Conservation (phyloP, 1,140 invertebrate genomes). For the Panulirus ornatus region DNA sequence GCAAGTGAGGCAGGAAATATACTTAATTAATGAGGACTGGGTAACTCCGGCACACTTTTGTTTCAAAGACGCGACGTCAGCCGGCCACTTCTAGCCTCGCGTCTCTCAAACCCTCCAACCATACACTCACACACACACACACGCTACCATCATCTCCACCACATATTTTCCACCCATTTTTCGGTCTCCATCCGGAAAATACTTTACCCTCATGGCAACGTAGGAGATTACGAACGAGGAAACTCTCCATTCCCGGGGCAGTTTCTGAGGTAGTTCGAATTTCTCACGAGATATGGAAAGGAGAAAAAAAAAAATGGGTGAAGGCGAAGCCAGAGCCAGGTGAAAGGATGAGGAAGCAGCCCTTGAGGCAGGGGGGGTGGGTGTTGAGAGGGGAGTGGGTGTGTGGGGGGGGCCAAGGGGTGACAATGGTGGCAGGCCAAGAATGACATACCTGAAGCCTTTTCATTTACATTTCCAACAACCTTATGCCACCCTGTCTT, state of each 20-base stretch:
- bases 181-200: too few relatives aligned
- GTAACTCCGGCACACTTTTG: conserved; percentile 41
- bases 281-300: too few relatives aligned
- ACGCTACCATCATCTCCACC: too few relatives aligned
- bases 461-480: background rate
- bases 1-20: conserved; percentile 25
- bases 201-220: background rate
- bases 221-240: background rate
- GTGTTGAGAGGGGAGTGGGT: background rate
- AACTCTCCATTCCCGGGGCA: too few relatives aligned
- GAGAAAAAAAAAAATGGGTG: too few relatives aligned
- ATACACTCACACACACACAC: background rate
- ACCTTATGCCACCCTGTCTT: background rate
- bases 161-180: too few relatives aligned
- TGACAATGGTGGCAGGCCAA: background rate
- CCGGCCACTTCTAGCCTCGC: conserved; percentile 31
- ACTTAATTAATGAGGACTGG: conserved; percentile 36
- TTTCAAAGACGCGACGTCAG: conserved; percentile 17
- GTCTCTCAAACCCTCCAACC: background rate
- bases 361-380: background rate
- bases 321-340: conserved; percentile 1
- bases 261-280: too few relatives aligned
- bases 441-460: conserved; percentile 26
- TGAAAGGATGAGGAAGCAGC: background rate
- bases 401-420: too few relatives aligned